Evolutionary conservation across 1,140 invertebrate genomes (phyloP), one percentile per base, ranked within the genome.

Genomic region (Drosophila sulfurigaster): DNA sequence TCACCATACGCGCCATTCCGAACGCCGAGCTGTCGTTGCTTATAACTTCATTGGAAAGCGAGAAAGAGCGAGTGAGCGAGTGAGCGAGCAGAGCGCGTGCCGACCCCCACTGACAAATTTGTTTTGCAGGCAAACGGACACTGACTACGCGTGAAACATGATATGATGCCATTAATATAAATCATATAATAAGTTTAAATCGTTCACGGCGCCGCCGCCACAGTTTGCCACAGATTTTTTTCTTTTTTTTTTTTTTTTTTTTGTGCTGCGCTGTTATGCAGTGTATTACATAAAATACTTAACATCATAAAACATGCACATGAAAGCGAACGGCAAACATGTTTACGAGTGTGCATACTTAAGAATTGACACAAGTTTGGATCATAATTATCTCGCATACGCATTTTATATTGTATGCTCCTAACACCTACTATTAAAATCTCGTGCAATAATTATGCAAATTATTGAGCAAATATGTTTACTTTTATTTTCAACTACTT

Each of bases 81-180:
- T 25, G 82, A 91, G 82, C 16, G 15, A 48, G 49, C 16, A 57
- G 20, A 25, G 54, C 91, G 86, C 91, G 91, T 92, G 91, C 91
- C 91, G 90, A 92, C 91, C 91, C 91, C 91, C 87, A 92, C 91
- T 92, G 91, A 91, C 81, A 91, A 80, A 88, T 92, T 91, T 91
- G 81, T 77, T 82, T 71, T 86, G 74, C 79, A 91, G 83, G 77
- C 82, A 90, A 91, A 87, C 85, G 80, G 65, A 78, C 87, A 78
- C 75, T 76, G 74, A 88, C 69, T 79, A 92, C 86, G 91, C 91
- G 91, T 91, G 90, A 92, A 92, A 91, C 91, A 89, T 92, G 91
- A 88, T 91, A 92, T 92, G 76, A 78, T 59, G 77, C 90, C 83
- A 91, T 92, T 86, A 92, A 91, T 91, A 92, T 92, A 92, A 92